phyloP scores from a whole-genome alignment of 2,888 invertebrate species.

The Nezara viridula region DNA sequence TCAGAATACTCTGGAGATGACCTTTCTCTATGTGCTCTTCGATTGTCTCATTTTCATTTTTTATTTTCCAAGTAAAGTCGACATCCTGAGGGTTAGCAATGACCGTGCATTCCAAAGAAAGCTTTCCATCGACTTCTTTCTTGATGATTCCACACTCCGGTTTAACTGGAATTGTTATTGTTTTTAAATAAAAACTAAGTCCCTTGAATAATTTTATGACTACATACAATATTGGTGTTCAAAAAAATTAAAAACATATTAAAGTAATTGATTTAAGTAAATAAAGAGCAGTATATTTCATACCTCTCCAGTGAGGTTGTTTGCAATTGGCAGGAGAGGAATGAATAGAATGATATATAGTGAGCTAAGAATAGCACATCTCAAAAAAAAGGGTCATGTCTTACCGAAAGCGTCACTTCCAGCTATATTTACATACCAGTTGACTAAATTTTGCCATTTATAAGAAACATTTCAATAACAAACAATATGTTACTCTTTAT shows the following conservation, averaged over 20 bases:
- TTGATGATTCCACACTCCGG: slow-evolving; percentile 87
- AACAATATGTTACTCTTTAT: neutral
- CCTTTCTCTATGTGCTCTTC: slow-evolving; percentile 72
- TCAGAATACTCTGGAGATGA: slow-evolving; percentile 75
- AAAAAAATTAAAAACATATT: neutral
- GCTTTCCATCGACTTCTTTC: slow-evolving; percentile 79
- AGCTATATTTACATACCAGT: slow-evolving; percentile 2
- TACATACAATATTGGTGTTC: neutral
- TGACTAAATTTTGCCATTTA: neutral
- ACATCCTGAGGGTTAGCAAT: slow-evolving; percentile 84
- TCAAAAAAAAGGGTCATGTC: slow-evolving; percentile 42
- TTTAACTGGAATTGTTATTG: slow-evolving; percentile 75
- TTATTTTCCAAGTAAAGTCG: slow-evolving; percentile 86
- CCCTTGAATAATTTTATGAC: slow-evolving; percentile 54
- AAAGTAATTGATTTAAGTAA: neutral
- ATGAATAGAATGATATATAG: slow-evolving; percentile 22
- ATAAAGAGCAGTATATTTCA: neutral
- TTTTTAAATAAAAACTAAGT: too few species aligned
- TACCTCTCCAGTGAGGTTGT: slow-evolving; percentile 26
- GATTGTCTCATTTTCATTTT: slow-evolving; percentile 85
- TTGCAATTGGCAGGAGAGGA: slow-evolving; percentile 7
- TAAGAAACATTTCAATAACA: neutral
- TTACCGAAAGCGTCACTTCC: neutral
- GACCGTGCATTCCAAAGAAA: slow-evolving; percentile 85
- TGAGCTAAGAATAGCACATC: slow-evolving; percentile 28